Percentiles rank a stretch among this genome's conserved stretches.
Evolutionary conservation across 37 sponge, comb jelly and placozoan species (phyloP).

Genomic region (Chondrosia reniformis): DNA sequence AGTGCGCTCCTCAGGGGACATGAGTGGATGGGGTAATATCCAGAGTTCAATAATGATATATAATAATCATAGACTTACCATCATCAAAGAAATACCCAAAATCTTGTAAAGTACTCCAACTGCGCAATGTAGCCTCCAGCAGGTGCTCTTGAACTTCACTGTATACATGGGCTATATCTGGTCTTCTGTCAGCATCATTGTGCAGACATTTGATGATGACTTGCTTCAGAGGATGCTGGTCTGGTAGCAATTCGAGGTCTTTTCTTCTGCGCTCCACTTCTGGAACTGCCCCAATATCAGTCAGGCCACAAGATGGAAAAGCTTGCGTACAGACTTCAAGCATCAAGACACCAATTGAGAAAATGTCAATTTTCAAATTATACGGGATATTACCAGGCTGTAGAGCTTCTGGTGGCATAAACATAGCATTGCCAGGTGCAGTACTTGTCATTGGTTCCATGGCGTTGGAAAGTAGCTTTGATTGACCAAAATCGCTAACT

Average conservation of each 20-base stretch:
- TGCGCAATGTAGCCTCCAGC: too few relatives aligned
- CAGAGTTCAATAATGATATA: too few relatives aligned
- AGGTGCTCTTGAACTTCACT: too few relatives aligned
- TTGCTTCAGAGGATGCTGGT: background rate
- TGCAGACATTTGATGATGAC: background rate
- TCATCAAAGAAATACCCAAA: too few relatives aligned
- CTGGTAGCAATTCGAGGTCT: background rate
- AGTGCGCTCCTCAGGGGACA: too few relatives aligned
- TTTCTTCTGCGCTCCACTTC: background rate
- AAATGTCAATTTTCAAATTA: background rate
- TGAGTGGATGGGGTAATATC: too few relatives aligned
- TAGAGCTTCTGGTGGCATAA: background rate
- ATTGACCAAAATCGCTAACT: constrained; percentile 47
- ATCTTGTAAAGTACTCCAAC: too few relatives aligned
- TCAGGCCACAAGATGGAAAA: background rate
- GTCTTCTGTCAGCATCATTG: background rate
- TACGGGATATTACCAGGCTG: background rate
- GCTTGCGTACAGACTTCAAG: background rate
- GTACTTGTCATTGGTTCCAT: background rate
- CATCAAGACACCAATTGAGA: background rate
- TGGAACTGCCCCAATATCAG: background rate
- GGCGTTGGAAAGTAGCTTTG: constrained; percentile 22
- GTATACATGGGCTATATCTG: background rate
- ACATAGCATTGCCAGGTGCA: background rate
- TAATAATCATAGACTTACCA: too few relatives aligned